Base-by-base conservation (phyloP, 2,113 vertebrate species). In the Phyllostomus hastatus region DNA sequence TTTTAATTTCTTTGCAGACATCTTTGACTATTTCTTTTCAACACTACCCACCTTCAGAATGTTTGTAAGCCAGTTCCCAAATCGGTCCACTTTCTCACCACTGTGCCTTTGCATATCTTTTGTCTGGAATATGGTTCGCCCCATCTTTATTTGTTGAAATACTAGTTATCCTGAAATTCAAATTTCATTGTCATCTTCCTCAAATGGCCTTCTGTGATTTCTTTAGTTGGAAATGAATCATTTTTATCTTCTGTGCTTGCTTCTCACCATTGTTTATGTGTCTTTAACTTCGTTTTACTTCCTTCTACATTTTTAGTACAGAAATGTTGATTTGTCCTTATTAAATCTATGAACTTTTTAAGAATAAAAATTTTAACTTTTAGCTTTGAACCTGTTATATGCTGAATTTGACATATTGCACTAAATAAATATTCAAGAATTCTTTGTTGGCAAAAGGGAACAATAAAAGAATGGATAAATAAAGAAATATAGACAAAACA, bases 201-300 rank as follows among this genome's bases (percentile, higher is more conserved):
- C 61, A 83, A 59, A 14, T 46, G 67, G 5, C 4, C 22, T 79
- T 91, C 33, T 88, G 76, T 95, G 10, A 76, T 84, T 93, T 93
- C 33, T 69, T 35, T 80, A 61, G 19, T 16, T 81, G 4, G 14
- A 91, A 90, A 64, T 93, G 4, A 91, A 61, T 73, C 10, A 48
- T 64, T 54, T 92, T 80, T 50, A 54, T 69, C 33, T 41, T 57
- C 35, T 84, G 28, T 64, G 7, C 16, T 48, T 83, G 43, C 19
- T 73, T 43, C 79, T 88, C 19, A 38, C 26, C 14, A 33, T 57
- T 79, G 59, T 43, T 70, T 92, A 70, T 92, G 10, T n/a, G 41
- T 83, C 46, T 88, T 88, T 85, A 67, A 82, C 82, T 82, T 76
- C 20, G 14, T 82, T 89, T 93, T 88, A 75, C 20, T 70, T 89